These are phyloP conservation scores for Drosophila leonis DNA, from an alignment of 2,888 invertebrate species.

Conservation along the genomic window DNA sequence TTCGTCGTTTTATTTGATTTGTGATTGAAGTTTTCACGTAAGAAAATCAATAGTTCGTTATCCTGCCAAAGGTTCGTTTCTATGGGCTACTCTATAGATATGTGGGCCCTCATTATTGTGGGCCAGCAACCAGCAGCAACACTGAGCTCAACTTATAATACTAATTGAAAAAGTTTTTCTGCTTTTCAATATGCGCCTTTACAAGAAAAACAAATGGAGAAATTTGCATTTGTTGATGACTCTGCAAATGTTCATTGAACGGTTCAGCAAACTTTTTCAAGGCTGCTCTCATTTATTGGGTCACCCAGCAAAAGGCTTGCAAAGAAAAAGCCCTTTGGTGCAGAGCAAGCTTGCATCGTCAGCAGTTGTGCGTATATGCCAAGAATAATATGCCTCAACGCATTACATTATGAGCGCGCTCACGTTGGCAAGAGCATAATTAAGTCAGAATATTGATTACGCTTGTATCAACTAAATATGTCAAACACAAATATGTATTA, in stretches of 20 bases:
- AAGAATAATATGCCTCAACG: constrained; percentile 1
- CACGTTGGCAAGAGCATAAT: constrained; percentile 2
- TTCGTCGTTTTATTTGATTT: constrained; percentile 5
- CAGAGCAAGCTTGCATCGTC: constrained; percentile 7
- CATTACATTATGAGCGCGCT: constrained; percentile 2
- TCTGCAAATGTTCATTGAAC: constrained; percentile 34
- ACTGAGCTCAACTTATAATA: neutral
- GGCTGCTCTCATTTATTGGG: constrained; percentile 61
- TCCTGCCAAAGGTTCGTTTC: constrained; percentile 11
- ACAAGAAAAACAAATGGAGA: neutral
- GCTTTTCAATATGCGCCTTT: constrained; percentile 15
- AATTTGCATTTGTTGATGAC: constrained; percentile 54
- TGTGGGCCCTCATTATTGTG: neutral
- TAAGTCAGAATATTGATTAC: constrained; percentile 1
- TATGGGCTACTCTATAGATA: neutral
- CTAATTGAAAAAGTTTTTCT: constrained; percentile 69
- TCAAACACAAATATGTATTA: neutral
- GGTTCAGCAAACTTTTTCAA: constrained; percentile 72
- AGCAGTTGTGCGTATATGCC: neutral
- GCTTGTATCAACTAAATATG: neutral
- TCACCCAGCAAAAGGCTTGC: constrained; percentile 44
- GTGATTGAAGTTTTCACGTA: constrained; percentile 20
- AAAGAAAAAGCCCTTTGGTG: neutral
- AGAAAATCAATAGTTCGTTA: constrained; percentile 69
- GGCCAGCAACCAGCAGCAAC: neutral